Evolutionary conservation across 2,888 invertebrate genomes (phyloP), one percentile per base, ranked within the genome.

Genomic region (Philhelius pedissequus): DNA sequence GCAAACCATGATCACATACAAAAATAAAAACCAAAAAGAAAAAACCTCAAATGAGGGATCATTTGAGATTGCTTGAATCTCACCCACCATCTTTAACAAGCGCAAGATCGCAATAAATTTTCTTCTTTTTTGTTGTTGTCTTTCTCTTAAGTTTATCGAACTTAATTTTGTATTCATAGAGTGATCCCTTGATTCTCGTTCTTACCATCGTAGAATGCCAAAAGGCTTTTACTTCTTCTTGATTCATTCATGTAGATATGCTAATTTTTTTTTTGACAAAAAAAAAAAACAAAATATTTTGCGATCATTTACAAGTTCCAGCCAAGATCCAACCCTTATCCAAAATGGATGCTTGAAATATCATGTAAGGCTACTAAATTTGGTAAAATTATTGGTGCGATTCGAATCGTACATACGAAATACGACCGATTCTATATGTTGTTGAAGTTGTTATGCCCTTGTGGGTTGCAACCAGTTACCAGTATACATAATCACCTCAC

Each of bases 161-260:
- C 84, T 75, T 79, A 50, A 75, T 84, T 84, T 80, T 54, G 84
- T 80, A 84, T 84, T 75, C 84, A 75, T 20, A 66, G 11, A 70
- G 70, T 80, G 75, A 75, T 70, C 62, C 75, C 84, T 52, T 75
- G 64, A 83, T 74, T 74, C 73, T 25, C 9, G 66, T 38, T 64
- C 48, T 48, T 32, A 11, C 54, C 43, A 9, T 45, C 45, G 15
- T 40, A 50, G 70, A 76, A 71, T 76, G 70, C 62, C 69, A 70
- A 81, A 69, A 66, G 32, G 43, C 25, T 48, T 56, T 25, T 64
- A 45, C 43, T 38, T 64, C 27, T 60, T 35, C 15, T 27, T 25
- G 64, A 64, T 48, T 50, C 30, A 32, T 70, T 62, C 45, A 5
- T 52, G 52, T 13, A 52, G 66, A 77, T 68, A 78, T 82, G 78